Evolutionary conservation across 92 coral and sea anemone species (phyloP), one percentile per base, ranked within the genome.

Genomic region (Chrysogorgia sp.): DNA sequence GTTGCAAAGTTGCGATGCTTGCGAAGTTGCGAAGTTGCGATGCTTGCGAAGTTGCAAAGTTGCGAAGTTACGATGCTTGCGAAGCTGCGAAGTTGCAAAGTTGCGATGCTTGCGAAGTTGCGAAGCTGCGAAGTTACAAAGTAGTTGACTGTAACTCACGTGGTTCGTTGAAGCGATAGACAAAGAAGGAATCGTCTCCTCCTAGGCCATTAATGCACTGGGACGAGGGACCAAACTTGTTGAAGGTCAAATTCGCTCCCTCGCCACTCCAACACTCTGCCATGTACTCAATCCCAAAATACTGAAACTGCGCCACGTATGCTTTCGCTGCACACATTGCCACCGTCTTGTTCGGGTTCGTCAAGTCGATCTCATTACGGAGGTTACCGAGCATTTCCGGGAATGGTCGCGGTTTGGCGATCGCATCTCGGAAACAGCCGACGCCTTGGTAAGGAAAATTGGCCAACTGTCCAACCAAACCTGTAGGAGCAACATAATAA

Each of bases 401-500:
- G 47, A 93, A 89, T 15, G 97, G 97, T 47, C 97, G 81, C 28
- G 97, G 97, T 15, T 68, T 37, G 22, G 83, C 81, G 86, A 88
- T 77, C 5, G 96, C 85, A 79, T 93, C 97, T 70, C 86, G 87
- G 67, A 63, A 93, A 62, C 97, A 93, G 3, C 97, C 97, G 35
- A 93, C 84, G 10, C 60, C 40, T 17, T 50, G 53, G 76, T 69
- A 69, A 9, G 76, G 76, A 69, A 69, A 69, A 24, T 34, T 49
- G 1, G 56, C 76, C 23, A 69, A 53, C 21, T 45, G 40, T 25
- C 59, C 58, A 24, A 60, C 76, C n/a, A 47, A 47, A 2, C 17
- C 53, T 47, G 53, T 6, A 15, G 15, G 53, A 47, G n/a, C 7
- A 47, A 15, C 7, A 37, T 5, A 47, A 47, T n/a, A n/a, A n/a